Evolutionary conservation across 2,797 vertebrate species (phyloP), one percentile per base, ranked within the genome.

Genomic region (Pterois miles): DNA sequence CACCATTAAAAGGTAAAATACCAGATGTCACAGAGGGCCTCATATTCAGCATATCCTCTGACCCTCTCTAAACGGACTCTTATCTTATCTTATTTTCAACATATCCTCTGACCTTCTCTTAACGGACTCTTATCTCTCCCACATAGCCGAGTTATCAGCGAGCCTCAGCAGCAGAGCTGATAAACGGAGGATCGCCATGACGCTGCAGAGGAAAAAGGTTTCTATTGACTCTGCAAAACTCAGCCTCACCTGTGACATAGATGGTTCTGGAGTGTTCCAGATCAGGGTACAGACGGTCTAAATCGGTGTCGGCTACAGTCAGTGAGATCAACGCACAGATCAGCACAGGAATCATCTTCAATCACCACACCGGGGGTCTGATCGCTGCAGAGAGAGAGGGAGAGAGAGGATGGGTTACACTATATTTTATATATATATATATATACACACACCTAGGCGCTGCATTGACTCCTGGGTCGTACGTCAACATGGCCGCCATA

Each of bases 221-320:
- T 12, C 11, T 38, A 11, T 38, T 13, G 36, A 38, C 23, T 60
- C 53, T 31, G 40, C 12, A 23, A 11, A 36, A 36, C 34, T 38
- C 46, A 20, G 1, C 52, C 90, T 89, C 96, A 99, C 98, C 98
- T 94, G 95, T 94, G 83, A 98, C 94, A 67, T 98, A 97, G 92
- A 98, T 95, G 88, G 97, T 97, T 88, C 96, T 95, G 75, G 96
- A 96, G 82, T 93, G 91, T 71, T 96, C 95, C 91, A 96, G 89
- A 6, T 95, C 89, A 33, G 95, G 96, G 75, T 96, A 95, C 73
- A 95, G 95, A 18, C 85, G 71, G 80, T 96, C 93, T 70, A 94
- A 92, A 86, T 81, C 70, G 0, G 78, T 93, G 65, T 96, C 94
- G 78, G 97, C 97, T 85, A 93, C 93, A 73, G 94, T 96, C 93